phyloP scores from a whole-genome alignment of 35 echinoderm and acorn worm species.

The Lytechinus pictus region DNA sequence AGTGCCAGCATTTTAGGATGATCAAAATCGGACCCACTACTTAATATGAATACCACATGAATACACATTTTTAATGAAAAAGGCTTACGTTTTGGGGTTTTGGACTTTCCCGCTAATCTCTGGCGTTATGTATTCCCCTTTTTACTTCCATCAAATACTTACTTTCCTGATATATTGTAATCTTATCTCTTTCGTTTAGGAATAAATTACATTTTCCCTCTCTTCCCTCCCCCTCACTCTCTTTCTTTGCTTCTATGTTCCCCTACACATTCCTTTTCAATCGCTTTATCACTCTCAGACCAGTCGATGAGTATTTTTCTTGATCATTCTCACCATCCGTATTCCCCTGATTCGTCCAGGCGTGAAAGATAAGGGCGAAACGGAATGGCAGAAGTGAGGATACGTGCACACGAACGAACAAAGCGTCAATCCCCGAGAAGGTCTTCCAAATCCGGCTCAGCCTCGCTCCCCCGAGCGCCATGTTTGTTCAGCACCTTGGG shows the following conservation, averaged over 20 bases:
- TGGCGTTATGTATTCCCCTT: no score
- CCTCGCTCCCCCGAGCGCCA: background rate
- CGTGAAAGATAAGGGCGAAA: background rate
- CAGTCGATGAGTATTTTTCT: background rate
- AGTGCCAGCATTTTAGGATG: no score
- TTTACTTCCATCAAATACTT: no score
- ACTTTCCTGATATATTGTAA: no score
- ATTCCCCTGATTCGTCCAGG: background rate
- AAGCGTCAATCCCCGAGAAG: background rate
- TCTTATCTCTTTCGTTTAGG: no score
- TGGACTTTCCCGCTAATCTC: no score
- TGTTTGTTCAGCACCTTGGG: conserved; percentile 9
- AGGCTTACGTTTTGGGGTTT: no score
- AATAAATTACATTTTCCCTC: no score
- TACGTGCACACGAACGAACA: background rate
- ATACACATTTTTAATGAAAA: no score
- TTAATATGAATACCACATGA: no score
- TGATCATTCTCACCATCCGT: background rate
- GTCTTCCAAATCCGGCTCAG: background rate
- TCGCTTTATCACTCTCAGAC: background rate
- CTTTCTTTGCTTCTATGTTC: background rate
- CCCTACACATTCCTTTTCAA: background rate
- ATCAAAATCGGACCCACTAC: no score
- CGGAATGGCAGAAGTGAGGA: background rate
- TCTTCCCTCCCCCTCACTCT: background rate